Base-by-base conservation (phyloP, 2,888 invertebrate species). In the Herminia tarsipennalis region DNA sequence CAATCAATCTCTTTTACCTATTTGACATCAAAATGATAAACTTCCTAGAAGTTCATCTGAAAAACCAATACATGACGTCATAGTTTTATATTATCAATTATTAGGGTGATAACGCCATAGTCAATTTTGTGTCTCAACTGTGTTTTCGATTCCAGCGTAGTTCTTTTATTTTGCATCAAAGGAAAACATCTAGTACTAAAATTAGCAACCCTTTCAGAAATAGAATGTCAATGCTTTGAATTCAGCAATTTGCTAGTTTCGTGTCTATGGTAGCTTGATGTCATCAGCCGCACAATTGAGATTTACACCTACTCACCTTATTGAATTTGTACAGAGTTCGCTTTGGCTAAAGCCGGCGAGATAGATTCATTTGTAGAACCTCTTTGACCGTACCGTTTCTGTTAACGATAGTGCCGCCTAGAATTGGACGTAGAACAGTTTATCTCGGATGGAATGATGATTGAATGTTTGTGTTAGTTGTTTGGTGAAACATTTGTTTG, bases 261-360 rank as follows among this genome's bases (percentile, higher is more conserved):
- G 53, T 57, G 69, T 68, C 55, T 56, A 61, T 60, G 43, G 49
- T 70, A 73, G 72, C 76, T 71, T 75, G 76, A 82, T 78, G 74
- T 76, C 75, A 68, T 72, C 62, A 55, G 56, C 57, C 29, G 63
- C 57, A 68, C 76, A 73, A 83, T 82, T 79, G 81, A 81, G 78
- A 82, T 83, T 81, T 82, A 83, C 75, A 72, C 73, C 64, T 69
- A 46, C 58, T 60, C 61, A 59, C 68, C 57, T 74, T 78, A 83
- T 83, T 83, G 81, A 77, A 78, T 83, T 79, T 75, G 73, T 71
- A 70, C 66, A 57, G 58, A 61, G 58, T 67, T 63, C 58, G 63
- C 62, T 50, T 56, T 49, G 51, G 37, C 52, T 46, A 51, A 40
- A 18, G 34, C 27, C 43, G 43, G 52, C 48, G 47, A 35, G 68